A percentile compares a stretch with the other conserved stretches of the same genome.
Conservation (phyloP, 1,140 invertebrate genomes). For the Drosophila repleta region DNA sequence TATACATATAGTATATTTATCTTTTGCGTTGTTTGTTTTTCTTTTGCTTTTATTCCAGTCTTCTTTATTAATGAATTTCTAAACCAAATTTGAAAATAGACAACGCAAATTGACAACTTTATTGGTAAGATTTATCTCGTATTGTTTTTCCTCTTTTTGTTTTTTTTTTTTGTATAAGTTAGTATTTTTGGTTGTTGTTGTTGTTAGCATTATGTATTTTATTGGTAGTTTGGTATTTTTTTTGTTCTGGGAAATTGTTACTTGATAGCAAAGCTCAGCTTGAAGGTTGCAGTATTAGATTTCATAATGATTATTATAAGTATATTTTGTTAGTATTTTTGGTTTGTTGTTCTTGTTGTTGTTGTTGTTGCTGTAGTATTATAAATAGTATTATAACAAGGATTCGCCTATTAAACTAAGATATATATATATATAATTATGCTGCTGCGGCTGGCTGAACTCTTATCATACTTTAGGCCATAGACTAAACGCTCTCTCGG, state of each 20-base stretch:
- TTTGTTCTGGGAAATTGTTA: slow-evolving; percentile 39
- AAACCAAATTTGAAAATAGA: slow-evolving; percentile 46
- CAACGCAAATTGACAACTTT: slow-evolving; percentile 58
- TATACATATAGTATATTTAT: slow-evolving; percentile 15
- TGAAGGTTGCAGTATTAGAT: slow-evolving; percentile 51
- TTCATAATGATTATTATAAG: slow-evolving; percentile 44
- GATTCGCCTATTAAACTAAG: slow-evolving; percentile 50
- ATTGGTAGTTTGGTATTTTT: slow-evolving; percentile 29
- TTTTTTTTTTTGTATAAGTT: slow-evolving; percentile 8
- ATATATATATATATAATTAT: slow-evolving; percentile 40
- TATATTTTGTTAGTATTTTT: slow-evolving; percentile 20
- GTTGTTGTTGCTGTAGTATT: slow-evolving; percentile 18
- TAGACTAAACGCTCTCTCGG: slow-evolving; percentile 36
- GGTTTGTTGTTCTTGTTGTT: slow-evolving; percentile 3
- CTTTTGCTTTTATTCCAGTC: slow-evolving; percentile 68
- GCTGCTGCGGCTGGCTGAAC: slow-evolving; percentile 45
- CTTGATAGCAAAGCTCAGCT: slow-evolving; percentile 54
- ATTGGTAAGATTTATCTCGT: slow-evolving; percentile 32
- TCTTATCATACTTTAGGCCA: slow-evolving; percentile 35
- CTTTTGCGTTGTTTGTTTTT: slow-evolving; percentile 42
- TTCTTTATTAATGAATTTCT: slow-evolving; percentile 71
- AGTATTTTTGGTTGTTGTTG: slow-evolving; percentile 15
- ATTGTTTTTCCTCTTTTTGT: no score
- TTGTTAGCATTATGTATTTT: slow-evolving; percentile 27
- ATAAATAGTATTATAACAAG: slow-evolving; percentile 42